Evolutionary conservation across 2,797 vertebrate genomes (phyloP).

Genomic region (Percopsis omiscomaycus): DNA sequence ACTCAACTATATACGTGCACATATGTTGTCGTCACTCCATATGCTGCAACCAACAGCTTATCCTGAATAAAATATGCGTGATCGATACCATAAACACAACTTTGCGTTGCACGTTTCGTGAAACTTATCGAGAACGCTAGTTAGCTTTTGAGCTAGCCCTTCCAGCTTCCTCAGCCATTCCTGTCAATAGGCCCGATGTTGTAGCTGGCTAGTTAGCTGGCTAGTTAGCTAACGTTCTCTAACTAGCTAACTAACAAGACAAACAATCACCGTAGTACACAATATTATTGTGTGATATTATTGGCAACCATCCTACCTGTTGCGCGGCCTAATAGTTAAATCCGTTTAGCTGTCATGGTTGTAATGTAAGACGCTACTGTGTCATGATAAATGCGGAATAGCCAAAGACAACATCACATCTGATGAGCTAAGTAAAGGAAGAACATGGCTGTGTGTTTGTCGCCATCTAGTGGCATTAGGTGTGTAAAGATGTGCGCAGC

Average conservation of each 20-base stretch:
- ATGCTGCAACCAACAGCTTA: not conserved
- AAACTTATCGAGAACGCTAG: constrained; percentile 49
- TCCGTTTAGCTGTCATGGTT: constrained; percentile 69
- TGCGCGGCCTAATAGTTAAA: constrained; percentile 45
- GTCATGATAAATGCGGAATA: constrained; percentile 63
- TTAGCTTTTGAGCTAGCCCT: constrained; percentile 31
- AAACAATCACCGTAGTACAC: constrained; percentile 10
- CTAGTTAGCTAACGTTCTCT: constrained; percentile 36
- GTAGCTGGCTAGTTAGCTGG: constrained; percentile 26
- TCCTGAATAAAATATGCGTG: not conserved
- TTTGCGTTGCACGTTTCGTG: constrained; percentile 17
- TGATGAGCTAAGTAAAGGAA: constrained; percentile 16
- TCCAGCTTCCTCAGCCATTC: constrained; percentile 37
- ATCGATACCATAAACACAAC: constrained; percentile 5
- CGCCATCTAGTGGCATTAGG: constrained; percentile 60
- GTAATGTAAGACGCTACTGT: constrained; percentile 68
- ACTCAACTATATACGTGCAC: not conserved
- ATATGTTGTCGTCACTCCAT: not conserved
- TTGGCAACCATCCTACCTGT: constrained; percentile 57
- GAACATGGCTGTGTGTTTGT: constrained; percentile 34
- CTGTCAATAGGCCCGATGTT: constrained; percentile 49
- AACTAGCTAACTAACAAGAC: constrained; percentile 22
- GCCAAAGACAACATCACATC: constrained; percentile 63
- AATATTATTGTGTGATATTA: no score
- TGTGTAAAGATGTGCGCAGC: not conserved